Percentiles rank a stretch among this genome's conserved stretches.
Evolutionary conservation across 1,140 invertebrate species (phyloP).

Genomic region (Nasonia longicornis): DNA sequence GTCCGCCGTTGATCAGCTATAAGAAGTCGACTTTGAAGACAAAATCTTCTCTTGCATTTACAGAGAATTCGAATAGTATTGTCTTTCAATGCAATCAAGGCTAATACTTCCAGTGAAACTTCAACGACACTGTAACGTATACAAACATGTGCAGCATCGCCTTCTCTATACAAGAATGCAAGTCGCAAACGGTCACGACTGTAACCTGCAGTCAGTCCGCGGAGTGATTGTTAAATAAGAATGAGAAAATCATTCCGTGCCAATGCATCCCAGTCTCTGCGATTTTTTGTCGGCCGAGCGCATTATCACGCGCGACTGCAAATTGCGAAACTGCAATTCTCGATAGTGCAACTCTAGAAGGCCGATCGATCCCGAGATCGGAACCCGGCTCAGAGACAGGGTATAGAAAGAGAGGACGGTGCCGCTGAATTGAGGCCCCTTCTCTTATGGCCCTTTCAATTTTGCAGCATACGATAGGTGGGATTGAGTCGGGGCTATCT

Average conservation of each 20-base stretch:
- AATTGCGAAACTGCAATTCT: not conserved
- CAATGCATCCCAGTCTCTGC: not conserved
- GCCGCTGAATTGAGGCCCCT: not conserved
- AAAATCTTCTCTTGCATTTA: no score
- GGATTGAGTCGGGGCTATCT: no score
- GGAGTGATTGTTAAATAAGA: not conserved
- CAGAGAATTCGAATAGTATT: no score
- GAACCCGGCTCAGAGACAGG: not conserved
- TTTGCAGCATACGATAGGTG: not conserved
- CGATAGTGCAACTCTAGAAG: not conserved
- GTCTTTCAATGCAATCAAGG: no score
- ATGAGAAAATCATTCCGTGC: not conserved
- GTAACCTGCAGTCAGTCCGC: no score
- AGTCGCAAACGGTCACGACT: no score
- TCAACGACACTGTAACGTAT: no score
- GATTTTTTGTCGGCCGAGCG: not conserved
- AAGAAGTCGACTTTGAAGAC: no score
- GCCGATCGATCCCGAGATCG: not conserved
- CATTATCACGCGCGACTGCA: not conserved
- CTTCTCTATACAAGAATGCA: no score
- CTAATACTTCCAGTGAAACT: no score
- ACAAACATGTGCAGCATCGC: no score
- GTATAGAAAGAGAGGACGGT: not conserved
- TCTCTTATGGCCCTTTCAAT: not conserved
- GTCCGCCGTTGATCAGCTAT: no score